Base-by-base conservation (phyloP, 2,113 vertebrate genomes). In the Seriola aureovittata region DNA sequence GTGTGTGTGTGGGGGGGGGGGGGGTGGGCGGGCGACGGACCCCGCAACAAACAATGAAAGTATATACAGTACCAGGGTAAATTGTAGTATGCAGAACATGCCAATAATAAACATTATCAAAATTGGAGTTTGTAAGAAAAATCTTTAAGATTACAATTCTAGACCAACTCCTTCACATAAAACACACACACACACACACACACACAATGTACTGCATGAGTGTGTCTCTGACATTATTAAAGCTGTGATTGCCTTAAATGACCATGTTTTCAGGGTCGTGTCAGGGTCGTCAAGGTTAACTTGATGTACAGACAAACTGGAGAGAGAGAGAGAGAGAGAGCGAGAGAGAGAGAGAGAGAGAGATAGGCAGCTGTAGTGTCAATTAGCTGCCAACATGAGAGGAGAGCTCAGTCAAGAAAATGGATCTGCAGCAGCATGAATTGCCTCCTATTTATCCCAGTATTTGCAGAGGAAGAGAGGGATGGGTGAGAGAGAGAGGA, bases 391-490 rank as follows among this genome's bases (percentile, higher is more conserved):
- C 36, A 38, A 54, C 2, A 6, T 9, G 16, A 40, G 14, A 38
- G 52, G 16, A 40, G 67, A 73, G 25, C 21, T 70, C 81, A 34
- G 9, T 70, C 42, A 71, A 9, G 23, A 42, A 65, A 73, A 70
- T 48, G 21, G 21, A 48, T 12, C 25, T 16, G 58, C 48, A 46
- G 72, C 19, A 1, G 4, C 32, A n/a, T 16, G 50, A 67, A 6
- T 1, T 42, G 54, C 29, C 5, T 9, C 48, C 64, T 52, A 4
- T 76, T 70, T 44, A 59, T 67, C 19, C 52, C 44, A 21, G 21
- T 57, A 60, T 69, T 55, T 69, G n/a, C 48, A 74, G 50, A 5
- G 38, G 14, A 55, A 67, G 10, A 32, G 32, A 38, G 9, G 6
- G 21, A 34, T 0, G 6, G 14, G 23, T 0, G 46, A 32, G 21